Conservation (phyloP, 1,140 invertebrate genomes). For the Drosophila orena region DNA sequence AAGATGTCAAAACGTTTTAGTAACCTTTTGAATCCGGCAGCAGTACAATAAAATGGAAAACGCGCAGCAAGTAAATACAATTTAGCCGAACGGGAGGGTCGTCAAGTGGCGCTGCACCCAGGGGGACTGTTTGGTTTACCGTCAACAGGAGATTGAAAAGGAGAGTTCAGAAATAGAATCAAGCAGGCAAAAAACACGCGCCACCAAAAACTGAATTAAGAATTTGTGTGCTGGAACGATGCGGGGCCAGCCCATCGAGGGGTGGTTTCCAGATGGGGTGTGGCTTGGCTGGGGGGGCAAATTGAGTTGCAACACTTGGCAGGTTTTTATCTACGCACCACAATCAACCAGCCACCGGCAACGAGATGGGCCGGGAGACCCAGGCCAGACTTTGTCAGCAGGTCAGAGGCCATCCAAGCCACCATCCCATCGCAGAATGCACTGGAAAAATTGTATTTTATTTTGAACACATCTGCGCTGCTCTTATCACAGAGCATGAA, state of each 20-base stretch:
- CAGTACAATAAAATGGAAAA: conserved; percentile 64
- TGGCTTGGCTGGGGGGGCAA: conserved; percentile 38
- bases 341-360: conserved; percentile 53
- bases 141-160: conserved; percentile 83
- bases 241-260: conserved; percentile 35
- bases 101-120: conserved; percentile 76
- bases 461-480: too few species aligned
- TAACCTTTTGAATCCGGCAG: conserved; percentile 37
- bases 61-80: conserved; percentile 76
- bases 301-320: conserved; percentile 83
- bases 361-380: conserved; percentile 6
- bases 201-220: conserved; percentile 80
- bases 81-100: conserved; percentile 59
- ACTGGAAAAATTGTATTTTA: background rate
- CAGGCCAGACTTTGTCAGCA: conserved; percentile 36
- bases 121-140: conserved; percentile 82
- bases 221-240: conserved; percentile 79
- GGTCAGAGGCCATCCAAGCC: conserved; percentile 27
- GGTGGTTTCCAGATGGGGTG: conserved; percentile 38
- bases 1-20: conserved; percentile 81
- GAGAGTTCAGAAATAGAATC: conserved; percentile 21
- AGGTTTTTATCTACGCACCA: conserved; percentile 83
- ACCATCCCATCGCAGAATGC: conserved; percentile 20
- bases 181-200: conserved; percentile 37
- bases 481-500: too few species aligned